These are phyloP conservation scores for Cryptoprocta ferox DNA, from an alignment of 2,797 vertebrate genomes.

Conservation along the genomic window DNA sequence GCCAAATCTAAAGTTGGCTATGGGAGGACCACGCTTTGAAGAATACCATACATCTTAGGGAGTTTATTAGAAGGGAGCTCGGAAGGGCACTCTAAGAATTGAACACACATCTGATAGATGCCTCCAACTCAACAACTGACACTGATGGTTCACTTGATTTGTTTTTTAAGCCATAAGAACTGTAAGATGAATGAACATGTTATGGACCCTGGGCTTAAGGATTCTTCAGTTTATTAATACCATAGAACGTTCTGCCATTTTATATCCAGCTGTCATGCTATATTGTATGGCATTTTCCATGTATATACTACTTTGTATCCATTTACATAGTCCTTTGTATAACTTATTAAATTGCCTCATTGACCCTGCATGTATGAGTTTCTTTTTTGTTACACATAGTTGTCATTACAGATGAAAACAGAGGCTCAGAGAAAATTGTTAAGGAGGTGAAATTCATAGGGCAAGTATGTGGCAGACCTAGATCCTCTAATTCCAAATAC, in stretches of 20 bases:
- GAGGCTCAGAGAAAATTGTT: neutral
- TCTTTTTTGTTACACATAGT: neutral
- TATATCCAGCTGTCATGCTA: neutral
- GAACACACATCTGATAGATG: neutral
- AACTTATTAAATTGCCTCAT: neutral
- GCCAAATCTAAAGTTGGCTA: neutral
- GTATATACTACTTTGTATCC: neutral
- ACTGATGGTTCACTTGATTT: neutral
- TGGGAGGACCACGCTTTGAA: neutral
- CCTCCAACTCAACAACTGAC: neutral
- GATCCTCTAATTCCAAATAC: neutral
- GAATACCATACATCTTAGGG: neutral
- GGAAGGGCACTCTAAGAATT: neutral
- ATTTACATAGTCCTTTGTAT: neutral
- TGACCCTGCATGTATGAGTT: neutral
- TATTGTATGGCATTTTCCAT: neutral
- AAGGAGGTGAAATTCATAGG: neutral
- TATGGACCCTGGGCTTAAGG: neutral
- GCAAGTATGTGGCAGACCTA: neutral
- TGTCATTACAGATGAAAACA: slow-evolving; percentile 41
- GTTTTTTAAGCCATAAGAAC: neutral
- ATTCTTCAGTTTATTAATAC: neutral
- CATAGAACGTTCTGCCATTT: neutral
- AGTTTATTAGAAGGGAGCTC: neutral
- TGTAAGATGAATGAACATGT: neutral